Evolutionary conservation across 2,888 invertebrate genomes (phyloP), one percentile per base, ranked within the genome.

Genomic region (Corythucha ciliata): DNA sequence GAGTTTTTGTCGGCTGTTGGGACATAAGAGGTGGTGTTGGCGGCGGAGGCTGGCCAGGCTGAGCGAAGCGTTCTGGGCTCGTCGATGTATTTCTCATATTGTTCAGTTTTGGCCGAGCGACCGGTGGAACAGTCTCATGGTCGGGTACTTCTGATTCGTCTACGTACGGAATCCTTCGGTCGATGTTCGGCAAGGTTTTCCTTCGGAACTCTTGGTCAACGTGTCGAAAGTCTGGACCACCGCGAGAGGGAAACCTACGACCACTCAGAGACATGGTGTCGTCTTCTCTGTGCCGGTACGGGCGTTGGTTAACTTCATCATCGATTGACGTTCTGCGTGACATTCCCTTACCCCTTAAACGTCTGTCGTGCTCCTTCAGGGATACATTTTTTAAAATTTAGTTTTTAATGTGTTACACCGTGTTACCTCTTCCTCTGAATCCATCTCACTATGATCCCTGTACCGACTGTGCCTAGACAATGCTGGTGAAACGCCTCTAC

Each of bases 181-280:
- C 57, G 20, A 40, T 48, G 14, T 39, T 48, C 24, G 39, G 39
- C n/a, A 29, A 3, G 14, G 32, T 20, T 14, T 40, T 40, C 16
- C 26, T 40, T 2, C n/a, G 4, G 10, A 18, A 25, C 18, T 40
- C 29, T 54, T 58, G 57, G 20, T 56, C 54, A 21, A 51, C 55
- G 56, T 53, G 59, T 54, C 33, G 21, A 51, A 65, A 68, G 46
- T 42, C 55, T 29, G 44, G 56, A 47, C 40, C 53, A 29, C 48
- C 52, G 21, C 39, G 37, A 33, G 49, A 49, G 40, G 32, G 39
- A 24, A 40, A 57, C 20, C 57, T 44, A 21, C 44, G n/a, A 1
- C 50, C 44, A 18, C 18, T 20, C 2, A 53, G 48, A 22, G 53
- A 53, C 32, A 49, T 34, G 14, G 46, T 52, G 21, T 53, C 56